Percentiles rank a stretch among this genome's conserved stretches.
Evolutionary conservation across 2,113 vertebrate species (phyloP).

Genomic region (Albula goreensis): DNA sequence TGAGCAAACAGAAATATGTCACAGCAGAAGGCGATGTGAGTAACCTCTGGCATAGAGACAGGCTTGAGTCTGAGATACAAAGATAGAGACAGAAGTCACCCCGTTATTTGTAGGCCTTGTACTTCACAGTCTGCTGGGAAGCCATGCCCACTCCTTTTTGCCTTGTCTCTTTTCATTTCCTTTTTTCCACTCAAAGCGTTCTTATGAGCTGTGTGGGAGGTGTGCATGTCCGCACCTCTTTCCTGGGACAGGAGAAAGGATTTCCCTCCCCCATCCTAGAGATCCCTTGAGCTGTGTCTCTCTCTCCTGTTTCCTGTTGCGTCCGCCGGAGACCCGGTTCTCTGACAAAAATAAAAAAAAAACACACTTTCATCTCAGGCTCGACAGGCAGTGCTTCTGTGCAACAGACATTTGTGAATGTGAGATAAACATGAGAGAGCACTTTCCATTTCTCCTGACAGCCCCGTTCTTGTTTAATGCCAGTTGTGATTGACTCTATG

Average conservation of each 20-base stretch:
- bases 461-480: neutral
- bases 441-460: neutral
- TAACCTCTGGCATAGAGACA: neutral
- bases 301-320: neutral
- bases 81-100: no score
- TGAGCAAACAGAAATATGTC: neutral
- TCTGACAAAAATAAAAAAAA: neutral
- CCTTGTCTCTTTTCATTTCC: neutral
- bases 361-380: neutral
- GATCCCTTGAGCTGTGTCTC: neutral
- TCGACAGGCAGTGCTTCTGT: constrained; percentile 1
- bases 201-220: neutral
- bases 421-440: neutral
- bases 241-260: neutral
- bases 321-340: neutral
- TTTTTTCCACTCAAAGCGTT: neutral
- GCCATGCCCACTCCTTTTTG: neutral
- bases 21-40: neutral
- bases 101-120: neutral
- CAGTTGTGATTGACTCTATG: neutral
- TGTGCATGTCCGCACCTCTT: neutral
- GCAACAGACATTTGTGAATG: neutral
- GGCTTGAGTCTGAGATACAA: no score
- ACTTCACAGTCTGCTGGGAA: neutral
- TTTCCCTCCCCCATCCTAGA: neutral